phyloP scores from a whole-genome alignment of 2,113 vertebrate genomes.

The Mionectes macconnelli region DNA sequence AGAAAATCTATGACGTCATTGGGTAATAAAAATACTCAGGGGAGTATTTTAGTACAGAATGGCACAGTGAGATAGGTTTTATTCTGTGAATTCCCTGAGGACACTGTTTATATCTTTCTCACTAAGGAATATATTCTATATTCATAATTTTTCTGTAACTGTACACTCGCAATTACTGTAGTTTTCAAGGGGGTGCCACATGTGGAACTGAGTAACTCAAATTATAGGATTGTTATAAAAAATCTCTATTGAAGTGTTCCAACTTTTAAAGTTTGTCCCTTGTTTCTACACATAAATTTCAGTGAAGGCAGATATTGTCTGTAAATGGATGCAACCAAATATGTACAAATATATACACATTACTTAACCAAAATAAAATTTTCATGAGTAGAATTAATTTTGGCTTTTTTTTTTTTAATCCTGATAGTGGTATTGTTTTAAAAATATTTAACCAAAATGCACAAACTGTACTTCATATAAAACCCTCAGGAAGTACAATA shows the following conservation, averaged over 20 bases:
- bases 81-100: background rate
- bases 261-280: conserved; percentile 35
- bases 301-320: conserved; percentile 15
- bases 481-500: background rate
- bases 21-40: background rate
- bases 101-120: background rate
- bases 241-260: background rate
- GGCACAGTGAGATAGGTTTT: background rate
- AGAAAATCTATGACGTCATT: background rate
- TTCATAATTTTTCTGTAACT: background rate
- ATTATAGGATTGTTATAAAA: conserved; percentile 25
- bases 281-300: conserved; percentile 35
- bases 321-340: conserved; percentile 29
- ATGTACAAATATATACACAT: background rate
- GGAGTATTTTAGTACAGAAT: background rate
- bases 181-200: background rate
- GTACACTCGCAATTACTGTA: background rate
- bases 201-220: conserved; percentile 12
- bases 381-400: conserved; percentile 43
- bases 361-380: conserved; percentile 53
- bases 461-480: background rate
- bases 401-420: background rate
- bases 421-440: background rate
- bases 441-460: conserved; percentile 24
- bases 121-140: background rate